A percentile compares a stretch with the other conserved stretches of the same genome.
Evolutionary conservation across 2,113 vertebrate genomes (phyloP).

Genomic region (Martes martes): DNA sequence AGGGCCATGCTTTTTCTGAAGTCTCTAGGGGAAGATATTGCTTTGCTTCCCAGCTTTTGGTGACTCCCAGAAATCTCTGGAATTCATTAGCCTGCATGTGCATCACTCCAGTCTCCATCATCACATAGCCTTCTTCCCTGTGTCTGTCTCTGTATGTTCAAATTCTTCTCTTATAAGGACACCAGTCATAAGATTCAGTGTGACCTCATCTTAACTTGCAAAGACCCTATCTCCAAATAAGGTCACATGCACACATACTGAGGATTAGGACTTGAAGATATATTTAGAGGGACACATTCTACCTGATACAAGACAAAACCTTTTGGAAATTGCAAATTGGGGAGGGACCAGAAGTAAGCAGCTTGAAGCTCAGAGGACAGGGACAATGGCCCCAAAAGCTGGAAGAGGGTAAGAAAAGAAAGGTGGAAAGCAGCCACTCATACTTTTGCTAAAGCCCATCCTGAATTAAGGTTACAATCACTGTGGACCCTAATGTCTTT

Average conservation of each 20-base stretch:
- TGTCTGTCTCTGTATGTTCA: not conserved
- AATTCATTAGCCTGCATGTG: not conserved
- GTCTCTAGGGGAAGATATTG: not conserved
- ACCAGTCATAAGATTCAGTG: not conserved
- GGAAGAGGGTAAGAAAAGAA: not conserved
- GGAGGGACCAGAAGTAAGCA: not conserved
- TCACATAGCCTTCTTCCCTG: not conserved
- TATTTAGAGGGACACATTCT: not conserved
- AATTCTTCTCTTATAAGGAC: not conserved
- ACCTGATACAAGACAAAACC: not conserved
- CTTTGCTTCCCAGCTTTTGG: not conserved
- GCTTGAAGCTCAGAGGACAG: not conserved
- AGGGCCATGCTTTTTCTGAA: not conserved
- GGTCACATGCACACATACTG: not conserved
- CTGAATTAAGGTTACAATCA: not conserved
- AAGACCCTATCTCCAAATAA: not conserved
- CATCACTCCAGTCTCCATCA: not conserved
- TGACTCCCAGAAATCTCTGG: not conserved
- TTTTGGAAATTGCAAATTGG: not conserved
- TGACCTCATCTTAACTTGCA: not conserved
- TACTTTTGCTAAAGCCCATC: not conserved
- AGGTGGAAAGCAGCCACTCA: not conserved
- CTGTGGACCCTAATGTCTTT: not conserved
- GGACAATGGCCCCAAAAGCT: not conserved
- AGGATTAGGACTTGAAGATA: not conserved